Evolutionary conservation across 2,113 vertebrate genomes (phyloP), one percentile per base, ranked within the genome.

Genomic region (Psephotus haematonotus): DNA sequence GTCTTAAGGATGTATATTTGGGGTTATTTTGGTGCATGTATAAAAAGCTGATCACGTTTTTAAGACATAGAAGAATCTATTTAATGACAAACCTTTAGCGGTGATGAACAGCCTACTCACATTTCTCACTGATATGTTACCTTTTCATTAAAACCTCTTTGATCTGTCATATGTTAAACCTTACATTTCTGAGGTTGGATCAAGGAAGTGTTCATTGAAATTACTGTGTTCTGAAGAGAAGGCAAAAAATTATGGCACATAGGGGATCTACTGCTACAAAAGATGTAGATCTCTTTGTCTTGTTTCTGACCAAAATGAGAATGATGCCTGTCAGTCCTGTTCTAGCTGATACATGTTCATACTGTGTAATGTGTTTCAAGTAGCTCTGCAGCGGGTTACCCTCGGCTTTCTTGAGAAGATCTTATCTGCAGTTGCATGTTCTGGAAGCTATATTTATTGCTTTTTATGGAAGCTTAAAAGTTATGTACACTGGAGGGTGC

Each of bases 61-160:
- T 71, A 77, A 82, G 37, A 86, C 59, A 78, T 3, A 50, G 78
- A 84, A 76, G 43, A 92, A 78, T 63, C 62, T 55, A 11, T 65
- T 76, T 82, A 86, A 33, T 78, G 78, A 44, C 47, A 92, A 63
- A 83, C 49, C 63, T 91, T 80, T 77, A 91, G 69, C 47, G 50
- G 52, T 64, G 44, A 35, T 96, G 37, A 93, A 47, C 65, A 69
- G 20, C 69, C 65, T 59, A 33, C 33, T 70, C 7, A 4, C 50
- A 13, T 92, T 83, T 87, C 59, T 92, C 10, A 13, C 63, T 67
- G 57, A 55, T 92, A 46, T 22, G 19, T 77, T 92, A 39, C 35
- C 59, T 87, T 93, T 75, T 57, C 76, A 89, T 93, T 91, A 62
- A 50, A 93, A 60, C 15, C n/a, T 60, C 50, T 93, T 69, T 70